Conservation (phyloP, 2,797 vertebrate species). For the Falco naumanni region DNA sequence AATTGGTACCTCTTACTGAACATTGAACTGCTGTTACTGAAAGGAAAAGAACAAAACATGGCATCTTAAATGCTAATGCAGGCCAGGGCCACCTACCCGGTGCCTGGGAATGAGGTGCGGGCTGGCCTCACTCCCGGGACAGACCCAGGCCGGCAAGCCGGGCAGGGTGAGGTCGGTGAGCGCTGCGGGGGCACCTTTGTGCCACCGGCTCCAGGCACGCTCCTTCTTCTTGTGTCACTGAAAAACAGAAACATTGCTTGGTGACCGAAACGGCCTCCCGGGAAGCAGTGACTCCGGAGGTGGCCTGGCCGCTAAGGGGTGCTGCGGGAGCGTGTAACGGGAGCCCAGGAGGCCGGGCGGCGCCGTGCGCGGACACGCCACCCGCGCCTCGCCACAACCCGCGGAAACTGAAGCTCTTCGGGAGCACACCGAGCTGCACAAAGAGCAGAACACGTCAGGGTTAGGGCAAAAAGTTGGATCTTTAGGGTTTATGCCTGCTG, state of each 20-base stretch:
- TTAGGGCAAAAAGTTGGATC: no score
- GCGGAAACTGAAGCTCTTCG: fast-evolving
- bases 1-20: not conserved
- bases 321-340: not conserved
- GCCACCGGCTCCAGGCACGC: not conserved
- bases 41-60: not conserved
- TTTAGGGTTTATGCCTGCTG: not conserved
- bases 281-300: fast-evolving
- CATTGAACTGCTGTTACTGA: not conserved
- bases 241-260: not conserved
- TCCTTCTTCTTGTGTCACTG: not conserved
- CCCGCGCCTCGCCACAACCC: fast-evolving
- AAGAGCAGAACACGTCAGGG: not conserved
- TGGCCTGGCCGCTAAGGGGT: not conserved
- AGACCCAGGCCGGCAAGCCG: fast-evolving
- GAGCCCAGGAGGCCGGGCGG: not conserved
- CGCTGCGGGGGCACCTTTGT: fast-evolving
- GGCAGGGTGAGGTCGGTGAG: not conserved
- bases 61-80: not conserved
- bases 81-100: no score
- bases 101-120: not conserved
- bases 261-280: not conserved
- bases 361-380: fast-evolving
- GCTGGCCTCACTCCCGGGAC: not conserved
- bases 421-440: fast-evolving